Evolutionary conservation across 2,797 vertebrate species (phyloP), one percentile per base, ranked within the genome.

Genomic region (Salarias fasciatus): DNA sequence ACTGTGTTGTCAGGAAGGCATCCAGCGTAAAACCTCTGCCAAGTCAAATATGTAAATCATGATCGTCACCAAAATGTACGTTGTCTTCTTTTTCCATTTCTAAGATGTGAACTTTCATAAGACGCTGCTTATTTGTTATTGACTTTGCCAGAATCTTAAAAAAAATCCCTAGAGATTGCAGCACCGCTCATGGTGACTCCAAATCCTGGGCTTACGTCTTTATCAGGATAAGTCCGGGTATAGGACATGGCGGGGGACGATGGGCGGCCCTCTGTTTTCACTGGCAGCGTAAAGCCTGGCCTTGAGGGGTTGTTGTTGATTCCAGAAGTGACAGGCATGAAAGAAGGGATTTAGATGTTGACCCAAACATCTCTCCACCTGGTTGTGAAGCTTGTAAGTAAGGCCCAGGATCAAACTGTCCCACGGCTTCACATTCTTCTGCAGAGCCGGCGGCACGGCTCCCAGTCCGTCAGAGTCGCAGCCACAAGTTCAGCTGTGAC

Each of bases 321-420:
- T 83, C 70, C 75, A 80, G 66, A 56, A 58, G 59, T 48, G 70
- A 77, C 75, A 63, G 76, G 70, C 81, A 81, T 88, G 69, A 90
- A 84, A 88, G 72, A 66, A 61, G 42, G 79, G 84, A 87, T 89
- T 90, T 86, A 83, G 79, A 79, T 75, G 77, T 75, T 70, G 84
- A 79, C 72, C 79, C 56, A 74, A 80, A 85, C 82, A 76, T 85
- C 66, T 67, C 73, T 84, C 73, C 63, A 72, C 64, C 65, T 67
- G 57, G 53, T 82, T 88, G 87, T 89, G 72, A 88, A 80, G 80
- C 58, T 61, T 57, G 55, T 1, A 5, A 85, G 75, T 68, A 66
- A 60, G 71, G 61, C 72, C 67, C 28, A 45, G 53, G 75, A 64
- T 85, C 75, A 59, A 69, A 33, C 64, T 35, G 55, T 66, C 65